Base-by-base conservation (phyloP, 2,797 vertebrate genomes). In the Silurus lanzhouensis region DNA sequence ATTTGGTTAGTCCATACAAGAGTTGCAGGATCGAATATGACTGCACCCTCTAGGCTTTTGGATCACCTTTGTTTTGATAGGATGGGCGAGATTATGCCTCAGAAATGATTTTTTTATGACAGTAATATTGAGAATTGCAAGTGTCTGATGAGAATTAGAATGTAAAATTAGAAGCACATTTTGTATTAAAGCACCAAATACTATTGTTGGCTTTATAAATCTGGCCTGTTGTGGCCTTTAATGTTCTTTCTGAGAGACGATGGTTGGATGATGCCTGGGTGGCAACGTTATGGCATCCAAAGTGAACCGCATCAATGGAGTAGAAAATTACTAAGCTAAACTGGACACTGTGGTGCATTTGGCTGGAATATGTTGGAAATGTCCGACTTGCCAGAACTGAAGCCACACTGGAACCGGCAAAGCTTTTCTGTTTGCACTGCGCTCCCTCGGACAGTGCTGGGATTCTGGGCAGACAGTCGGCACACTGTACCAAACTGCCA, bases 321-420 rank as follows among this genome's bases (percentile, higher is more conserved):
- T 76, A 55, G 74, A 67, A 71, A 31, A 74, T 17, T 25, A 55
- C 61, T 20, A 74, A 61, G 38, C 38, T 70, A 72, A 83, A 79
- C 38, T 68, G 72, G 66, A 72, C 82, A 60, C 67, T 83, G 27
- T 61, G 60, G 78, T 52, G 19, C 57, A 58, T 72, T 72, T 77
- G 74, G 74, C 72, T 71, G 44, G 52, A 83, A 78, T 48, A 22
- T 78, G 63, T 83, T 68, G 72, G 63, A 84, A 76, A 87, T 70
- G 44, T 70, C 52, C 0, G 66, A 78, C 68, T 72, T 44, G 83
- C 70, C 83, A 84, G 82, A 61, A 87, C 77, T 76, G n/a, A 81
- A 87, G 86, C 86, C 86, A 87, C 86, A 84, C 77, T 84, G 86
- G 78, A 80, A 76, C 82, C 68, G 66, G 86, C 57, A 55, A 84